Percentiles rank a stretch among this genome's conserved stretches.
Conservation (phyloP, 2,113 vertebrate genomes). For the Austrofundulus limnaeus region DNA sequence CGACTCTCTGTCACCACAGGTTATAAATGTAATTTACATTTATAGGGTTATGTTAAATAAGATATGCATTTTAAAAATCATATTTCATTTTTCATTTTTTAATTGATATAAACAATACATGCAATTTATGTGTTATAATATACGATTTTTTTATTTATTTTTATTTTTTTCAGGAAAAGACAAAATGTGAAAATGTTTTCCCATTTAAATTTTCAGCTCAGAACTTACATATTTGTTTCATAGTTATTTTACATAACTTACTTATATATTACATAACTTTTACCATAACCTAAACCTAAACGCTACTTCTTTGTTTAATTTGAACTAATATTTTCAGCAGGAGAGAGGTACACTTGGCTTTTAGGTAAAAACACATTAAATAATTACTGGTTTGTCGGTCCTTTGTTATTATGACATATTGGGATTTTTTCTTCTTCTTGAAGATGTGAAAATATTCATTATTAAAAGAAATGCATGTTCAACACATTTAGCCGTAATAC, state of each 20-base stretch:
- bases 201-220: background rate
- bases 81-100: background rate
- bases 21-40: conserved; percentile 1
- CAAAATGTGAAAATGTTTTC: background rate
- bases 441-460: background rate
- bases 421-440: background rate
- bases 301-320: background rate
- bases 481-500: background rate
- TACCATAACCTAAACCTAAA: background rate
- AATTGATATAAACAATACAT: background rate
- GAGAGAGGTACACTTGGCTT: background rate
- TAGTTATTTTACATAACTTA: background rate
- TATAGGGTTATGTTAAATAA: background rate
- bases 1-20: conserved; percentile 17
- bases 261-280: background rate
- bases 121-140: background rate
- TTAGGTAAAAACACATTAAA: no score
- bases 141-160: background rate
- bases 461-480: background rate
- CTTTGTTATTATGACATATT: background rate
- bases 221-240: background rate
- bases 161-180: background rate
- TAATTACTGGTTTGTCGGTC: no score
- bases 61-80: background rate
- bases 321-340: background rate